A percentile compares a stretch with the other conserved stretches of the same genome.
Conservation (phyloP, 2,797 vertebrate genomes). For the Sylvia borin region DNA sequence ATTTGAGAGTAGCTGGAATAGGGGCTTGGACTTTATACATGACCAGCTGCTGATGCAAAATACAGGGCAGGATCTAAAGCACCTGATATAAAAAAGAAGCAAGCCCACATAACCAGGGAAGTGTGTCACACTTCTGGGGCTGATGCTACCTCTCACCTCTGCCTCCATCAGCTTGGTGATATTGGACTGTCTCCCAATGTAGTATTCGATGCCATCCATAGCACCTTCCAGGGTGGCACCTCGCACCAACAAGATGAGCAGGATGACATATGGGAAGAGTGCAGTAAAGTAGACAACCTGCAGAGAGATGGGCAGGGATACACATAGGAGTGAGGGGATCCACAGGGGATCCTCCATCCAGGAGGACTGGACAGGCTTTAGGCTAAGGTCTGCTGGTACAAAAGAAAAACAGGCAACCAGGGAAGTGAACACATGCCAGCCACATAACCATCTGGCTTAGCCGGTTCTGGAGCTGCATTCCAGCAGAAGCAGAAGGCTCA, state of each 20-base stretch:
- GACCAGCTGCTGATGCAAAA: neutral
- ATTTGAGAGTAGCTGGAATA: neutral
- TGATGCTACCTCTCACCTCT: conserved; percentile 74
- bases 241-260: conserved; percentile 87
- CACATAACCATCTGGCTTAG: neutral
- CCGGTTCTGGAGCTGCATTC: conserved; percentile 43
- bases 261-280: conserved; percentile 88
- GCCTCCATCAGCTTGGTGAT: conserved; percentile 85
- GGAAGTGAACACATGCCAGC: neutral
- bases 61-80: neutral
- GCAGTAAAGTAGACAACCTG: conserved; percentile 95
- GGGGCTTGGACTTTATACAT: neutral
- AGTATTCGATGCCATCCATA: conserved; percentile 87
- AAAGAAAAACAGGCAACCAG: neutral
- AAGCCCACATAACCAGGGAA: neutral
- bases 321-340: neutral
- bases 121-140: fast-evolving
- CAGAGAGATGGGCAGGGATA: neutral
- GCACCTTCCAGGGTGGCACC: conserved; percentile 90
- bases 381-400: neutral
- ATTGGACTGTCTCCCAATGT: conserved; percentile 90
- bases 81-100: neutral
- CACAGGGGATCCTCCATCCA: neutral
- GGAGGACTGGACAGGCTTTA: neutral
- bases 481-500: neutral